These are phyloP conservation scores for Apogon talboti DNA, from an alignment of 2,797 vertebrate species.

Conservation along the genomic window DNA sequence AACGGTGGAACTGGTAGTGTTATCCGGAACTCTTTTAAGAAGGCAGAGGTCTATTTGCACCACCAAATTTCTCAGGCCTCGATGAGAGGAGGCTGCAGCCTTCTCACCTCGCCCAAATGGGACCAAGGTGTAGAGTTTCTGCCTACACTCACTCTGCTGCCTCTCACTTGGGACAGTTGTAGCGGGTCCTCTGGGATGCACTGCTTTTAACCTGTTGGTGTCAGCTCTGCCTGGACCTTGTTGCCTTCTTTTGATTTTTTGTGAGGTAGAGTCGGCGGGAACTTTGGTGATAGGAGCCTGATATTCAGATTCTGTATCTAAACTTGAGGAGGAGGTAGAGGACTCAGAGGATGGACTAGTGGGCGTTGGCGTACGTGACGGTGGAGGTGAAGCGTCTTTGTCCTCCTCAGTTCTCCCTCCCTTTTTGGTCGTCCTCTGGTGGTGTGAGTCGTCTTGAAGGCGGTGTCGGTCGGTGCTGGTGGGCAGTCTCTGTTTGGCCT, in stretches of 20 bases:
- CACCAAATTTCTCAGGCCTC: slow-evolving; percentile 92
- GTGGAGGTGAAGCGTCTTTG: slow-evolving; percentile 72
- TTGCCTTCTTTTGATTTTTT: slow-evolving; percentile 79
- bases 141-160: slow-evolving; percentile 85
- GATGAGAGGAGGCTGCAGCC: slow-evolving; percentile 78
- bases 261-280: slow-evolving; percentile 81
- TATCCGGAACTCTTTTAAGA: slow-evolving; percentile 90
- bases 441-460: slow-evolving; percentile 61
- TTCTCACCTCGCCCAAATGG: slow-evolving; percentile 93
- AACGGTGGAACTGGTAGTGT: slow-evolving; percentile 47
- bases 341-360: slow-evolving; percentile 63
- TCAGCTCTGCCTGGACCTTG: slow-evolving; percentile 66
- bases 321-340: slow-evolving; percentile 67
- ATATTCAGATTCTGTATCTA: slow-evolving; percentile 75
- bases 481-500: slow-evolving; percentile 74
- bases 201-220: slow-evolving; percentile 45
- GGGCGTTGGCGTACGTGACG: slow-evolving; percentile 72
- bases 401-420: slow-evolving; percentile 58
- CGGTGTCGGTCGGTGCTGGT: slow-evolving; percentile 66
- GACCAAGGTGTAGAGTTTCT: slow-evolving; percentile 94
- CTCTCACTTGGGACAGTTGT: slow-evolving; percentile 81
- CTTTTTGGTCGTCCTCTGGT: slow-evolving; percentile 64
- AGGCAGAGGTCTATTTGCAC: slow-evolving; percentile 96
- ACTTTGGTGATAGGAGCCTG: slow-evolving; percentile 82
- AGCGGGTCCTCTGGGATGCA: slow-evolving; percentile 62